phyloP scores from a whole-genome alignment of 2,888 invertebrate species.

The Machimus atricapillus region DNA sequence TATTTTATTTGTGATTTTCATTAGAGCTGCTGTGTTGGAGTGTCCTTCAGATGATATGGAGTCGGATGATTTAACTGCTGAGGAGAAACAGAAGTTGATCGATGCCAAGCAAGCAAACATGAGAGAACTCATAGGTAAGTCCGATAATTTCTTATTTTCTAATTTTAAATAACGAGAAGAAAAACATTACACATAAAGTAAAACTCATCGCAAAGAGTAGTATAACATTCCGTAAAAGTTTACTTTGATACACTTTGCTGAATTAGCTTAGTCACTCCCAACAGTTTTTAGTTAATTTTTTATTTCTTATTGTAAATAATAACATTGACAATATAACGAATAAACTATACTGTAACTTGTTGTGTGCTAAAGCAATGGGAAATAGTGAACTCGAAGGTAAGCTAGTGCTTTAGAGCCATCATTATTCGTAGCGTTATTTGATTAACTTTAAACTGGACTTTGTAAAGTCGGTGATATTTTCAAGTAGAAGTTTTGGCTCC shows the following conservation, averaged over 20 bases:
- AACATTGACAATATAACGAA: background rate
- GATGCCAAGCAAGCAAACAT: conserved; percentile 82
- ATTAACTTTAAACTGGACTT: background rate
- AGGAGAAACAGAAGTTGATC: conserved; percentile 78
- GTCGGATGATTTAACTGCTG: conserved; percentile 74
- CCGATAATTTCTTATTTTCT: background rate
- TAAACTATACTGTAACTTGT: conserved; percentile 39
- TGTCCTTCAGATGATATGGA: conserved; percentile 84
- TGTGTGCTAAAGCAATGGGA: conserved; percentile 52
- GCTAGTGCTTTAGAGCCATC: conserved; percentile 34
- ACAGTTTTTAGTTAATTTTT: background rate
- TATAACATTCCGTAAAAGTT: background rate
- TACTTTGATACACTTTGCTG: background rate
- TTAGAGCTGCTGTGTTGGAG: conserved; percentile 77
- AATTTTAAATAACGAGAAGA: background rate
- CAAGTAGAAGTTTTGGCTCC: background rate
- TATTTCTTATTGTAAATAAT: background rate
- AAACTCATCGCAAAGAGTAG: background rate
- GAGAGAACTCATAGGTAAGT: conserved; percentile 79
- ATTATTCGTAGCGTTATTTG: background rate
- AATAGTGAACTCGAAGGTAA: conserved; percentile 55
- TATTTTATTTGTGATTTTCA: conserved; percentile 29
- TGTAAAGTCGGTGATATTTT: background rate
- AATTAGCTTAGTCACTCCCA: background rate
- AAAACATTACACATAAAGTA: background rate